A percentile compares a stretch with the other conserved stretches of the same genome.
Evolutionary conservation across 2,797 vertebrate genomes (phyloP).

Genomic region (Diplodus sargus): DNA sequence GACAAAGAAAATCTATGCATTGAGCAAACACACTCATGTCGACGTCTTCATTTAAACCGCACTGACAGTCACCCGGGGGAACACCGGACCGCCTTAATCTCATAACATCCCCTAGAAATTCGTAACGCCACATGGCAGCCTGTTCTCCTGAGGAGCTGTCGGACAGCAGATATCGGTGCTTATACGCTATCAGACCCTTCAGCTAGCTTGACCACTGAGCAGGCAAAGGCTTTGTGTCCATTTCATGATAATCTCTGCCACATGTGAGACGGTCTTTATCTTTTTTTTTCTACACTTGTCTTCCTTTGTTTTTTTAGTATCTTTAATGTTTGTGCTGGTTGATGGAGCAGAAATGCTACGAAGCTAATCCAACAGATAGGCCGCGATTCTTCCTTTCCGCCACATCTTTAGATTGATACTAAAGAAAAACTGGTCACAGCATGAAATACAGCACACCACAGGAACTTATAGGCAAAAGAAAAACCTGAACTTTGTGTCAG

Average conservation of each 20-base stretch:
- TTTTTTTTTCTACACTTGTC: background rate
- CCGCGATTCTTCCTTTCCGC: background rate
- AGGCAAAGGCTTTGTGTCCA: background rate
- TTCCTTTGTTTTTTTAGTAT: conserved; percentile 7
- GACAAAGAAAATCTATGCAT: conserved; percentile 64
- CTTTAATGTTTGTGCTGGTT: conserved; percentile 8
- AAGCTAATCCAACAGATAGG: background rate
- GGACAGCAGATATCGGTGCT: conserved; percentile 41
- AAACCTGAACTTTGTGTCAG: background rate
- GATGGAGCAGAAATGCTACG: conserved; percentile 1
- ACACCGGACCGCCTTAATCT: conserved; percentile 64
- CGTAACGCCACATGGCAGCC: conserved; percentile 53
- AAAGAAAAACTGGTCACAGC: background rate
- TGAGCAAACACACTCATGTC: conserved; percentile 42
- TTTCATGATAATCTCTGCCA: conserved; percentile 6
- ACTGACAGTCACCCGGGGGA: conserved; percentile 38
- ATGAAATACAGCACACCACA: background rate
- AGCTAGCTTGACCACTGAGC: conserved; percentile 11
- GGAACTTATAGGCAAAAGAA: background rate
- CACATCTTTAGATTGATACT: background rate
- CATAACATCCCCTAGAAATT: conserved; percentile 55
- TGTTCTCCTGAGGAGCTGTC: conserved; percentile 36
- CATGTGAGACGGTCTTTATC: conserved; percentile 2
- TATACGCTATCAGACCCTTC: conserved; percentile 32
- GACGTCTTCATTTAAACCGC: conserved; percentile 51